These are phyloP conservation scores for Adelognathus sp. DNA, from an alignment of 2,888 invertebrate genomes.

Conservation along the genomic window DNA sequence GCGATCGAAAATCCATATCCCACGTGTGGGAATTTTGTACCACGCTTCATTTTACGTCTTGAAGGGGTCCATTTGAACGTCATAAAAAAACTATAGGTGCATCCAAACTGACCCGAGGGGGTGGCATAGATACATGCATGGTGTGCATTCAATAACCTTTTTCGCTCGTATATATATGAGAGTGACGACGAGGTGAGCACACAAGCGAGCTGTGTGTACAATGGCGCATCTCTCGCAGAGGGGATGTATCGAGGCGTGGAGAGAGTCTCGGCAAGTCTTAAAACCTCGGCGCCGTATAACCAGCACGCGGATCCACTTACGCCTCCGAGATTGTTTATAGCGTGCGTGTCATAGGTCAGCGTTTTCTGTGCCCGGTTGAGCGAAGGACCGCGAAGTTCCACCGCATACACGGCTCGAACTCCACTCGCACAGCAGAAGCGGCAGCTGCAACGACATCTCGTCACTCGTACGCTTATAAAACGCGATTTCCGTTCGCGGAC, in stretches of 20 bases:
- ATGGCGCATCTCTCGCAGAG: not conserved
- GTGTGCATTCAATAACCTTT: conserved; percentile 71
- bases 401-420: conserved; percentile 4
- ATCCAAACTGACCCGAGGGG: conserved; percentile 56
- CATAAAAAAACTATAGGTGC: conserved; percentile 65
- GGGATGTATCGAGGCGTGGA: conserved; percentile 20
- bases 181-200: conserved; percentile 32
- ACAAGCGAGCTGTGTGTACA: conserved; percentile 2
- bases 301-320: conserved; percentile 73
- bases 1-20: not conserved
- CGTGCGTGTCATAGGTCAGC: conserved; percentile 77
- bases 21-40: not conserved
- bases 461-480: conserved; percentile 10
- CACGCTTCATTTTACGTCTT: conserved; percentile 35
- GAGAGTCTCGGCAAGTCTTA: conserved; percentile 66
- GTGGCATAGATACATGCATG: conserved; percentile 63
- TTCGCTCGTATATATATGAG: conserved; percentile 48
- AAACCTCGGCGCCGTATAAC: conserved; percentile 71
- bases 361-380: conserved; percentile 40
- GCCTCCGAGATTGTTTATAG: conserved; percentile 76
- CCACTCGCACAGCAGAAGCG: conserved; percentile 22
- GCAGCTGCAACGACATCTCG: conserved; percentile 26
- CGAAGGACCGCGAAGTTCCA: conserved; percentile 21
- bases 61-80: conserved; percentile 65
- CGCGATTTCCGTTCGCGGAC: too few species aligned